phyloP scores from a whole-genome alignment of 2,113 vertebrate genomes.

The Apistogramma diplotaenia region DNA sequence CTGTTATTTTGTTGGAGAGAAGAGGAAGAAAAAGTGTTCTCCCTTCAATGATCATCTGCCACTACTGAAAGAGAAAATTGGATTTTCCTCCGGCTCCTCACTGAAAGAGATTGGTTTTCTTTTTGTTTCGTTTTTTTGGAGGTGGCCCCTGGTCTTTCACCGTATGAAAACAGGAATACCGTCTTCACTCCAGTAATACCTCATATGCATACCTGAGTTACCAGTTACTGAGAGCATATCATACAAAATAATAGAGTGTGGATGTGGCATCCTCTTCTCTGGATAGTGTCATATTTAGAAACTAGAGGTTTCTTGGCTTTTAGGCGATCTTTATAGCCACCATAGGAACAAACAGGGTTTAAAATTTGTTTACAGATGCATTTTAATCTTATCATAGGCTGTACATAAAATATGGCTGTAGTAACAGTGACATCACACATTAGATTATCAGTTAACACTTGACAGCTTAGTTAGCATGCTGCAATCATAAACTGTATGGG shows the following conservation, averaged over 20 bases:
- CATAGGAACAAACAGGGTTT: neutral
- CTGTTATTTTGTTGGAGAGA: neutral
- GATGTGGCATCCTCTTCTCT: neutral
- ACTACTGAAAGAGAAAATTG: neutral
- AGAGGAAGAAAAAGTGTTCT: neutral
- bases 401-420: neutral
- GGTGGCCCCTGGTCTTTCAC: neutral
- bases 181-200: neutral
- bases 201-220: neutral
- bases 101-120: neutral
- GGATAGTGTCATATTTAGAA: neutral
- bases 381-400: neutral
- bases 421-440: neutral
- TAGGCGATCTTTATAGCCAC: neutral
- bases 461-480: neutral
- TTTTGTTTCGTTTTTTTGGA: neutral
- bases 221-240: neutral
- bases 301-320: neutral
- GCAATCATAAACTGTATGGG: neutral
- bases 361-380: neutral
- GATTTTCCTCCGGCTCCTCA: neutral
- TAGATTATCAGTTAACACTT: neutral
- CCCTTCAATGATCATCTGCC: neutral
- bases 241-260: neutral
- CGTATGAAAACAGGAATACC: neutral